Evolutionary conservation across 1,140 invertebrate species (phyloP).

Genomic region (Orchesella cincta): DNA sequence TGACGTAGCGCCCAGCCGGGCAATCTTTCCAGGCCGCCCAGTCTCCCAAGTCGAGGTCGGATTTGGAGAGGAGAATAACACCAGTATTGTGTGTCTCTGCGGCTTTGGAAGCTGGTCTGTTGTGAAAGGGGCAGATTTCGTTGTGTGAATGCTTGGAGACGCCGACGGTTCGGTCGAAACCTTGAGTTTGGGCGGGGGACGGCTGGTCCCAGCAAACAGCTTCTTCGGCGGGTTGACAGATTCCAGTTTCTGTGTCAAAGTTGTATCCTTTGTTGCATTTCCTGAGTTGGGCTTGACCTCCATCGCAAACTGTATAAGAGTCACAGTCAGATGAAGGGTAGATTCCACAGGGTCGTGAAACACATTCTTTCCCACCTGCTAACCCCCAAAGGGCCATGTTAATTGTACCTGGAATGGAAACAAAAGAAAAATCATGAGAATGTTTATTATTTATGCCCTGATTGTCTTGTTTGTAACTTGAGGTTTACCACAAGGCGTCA

Average conservation of each 20-base stretch:
- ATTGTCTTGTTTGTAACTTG: no score
- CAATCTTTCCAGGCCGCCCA: slow-evolving; percentile 1
- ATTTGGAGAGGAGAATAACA: background rate
- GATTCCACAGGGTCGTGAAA: slow-evolving; percentile 10
- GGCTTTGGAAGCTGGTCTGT: background rate
- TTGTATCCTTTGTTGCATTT: slow-evolving; percentile 33
- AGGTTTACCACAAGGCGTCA: no score
- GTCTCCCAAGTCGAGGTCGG: background rate
- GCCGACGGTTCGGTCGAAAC: no score
- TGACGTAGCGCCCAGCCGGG: background rate
- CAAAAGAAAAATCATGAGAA: no score
- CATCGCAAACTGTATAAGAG: background rate
- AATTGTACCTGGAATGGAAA: no score
- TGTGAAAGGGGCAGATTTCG: slow-evolving; percentile 3
- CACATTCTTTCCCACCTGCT: no score
- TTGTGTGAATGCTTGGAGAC: background rate
- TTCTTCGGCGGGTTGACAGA: slow-evolving; percentile 19
- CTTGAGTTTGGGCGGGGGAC: no score
- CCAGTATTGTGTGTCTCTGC: background rate
- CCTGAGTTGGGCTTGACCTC: background rate
- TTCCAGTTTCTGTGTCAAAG: slow-evolving; percentile 21
- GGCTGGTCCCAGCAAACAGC: slow-evolving; percentile 36
- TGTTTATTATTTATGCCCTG: no score
- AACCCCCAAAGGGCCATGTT: no score
- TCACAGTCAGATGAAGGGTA: slow-evolving; percentile 17